Conservation (phyloP, 2,888 invertebrate species). For the Disparrhopalites patrizii region DNA sequence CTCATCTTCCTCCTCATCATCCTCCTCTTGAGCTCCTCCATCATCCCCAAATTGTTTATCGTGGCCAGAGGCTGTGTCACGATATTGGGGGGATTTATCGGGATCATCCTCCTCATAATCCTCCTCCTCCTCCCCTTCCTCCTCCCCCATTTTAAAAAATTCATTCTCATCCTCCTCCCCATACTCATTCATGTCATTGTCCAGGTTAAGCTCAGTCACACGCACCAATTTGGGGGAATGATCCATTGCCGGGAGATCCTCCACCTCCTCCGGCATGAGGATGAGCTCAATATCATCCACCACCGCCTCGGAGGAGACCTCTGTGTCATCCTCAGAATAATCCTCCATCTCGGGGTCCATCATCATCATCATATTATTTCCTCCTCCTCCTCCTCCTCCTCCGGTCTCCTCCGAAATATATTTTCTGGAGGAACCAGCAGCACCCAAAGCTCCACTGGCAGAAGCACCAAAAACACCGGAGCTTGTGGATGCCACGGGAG, state of each 20-base stretch:
- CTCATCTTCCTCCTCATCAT: conserved; percentile 9
- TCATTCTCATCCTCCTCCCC: conserved; percentile 33
- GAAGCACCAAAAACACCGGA: not conserved
- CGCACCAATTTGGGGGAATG: conserved; percentile 45
- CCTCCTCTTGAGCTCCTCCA: conserved; percentile 9
- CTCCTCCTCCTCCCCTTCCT: conserved; percentile 12
- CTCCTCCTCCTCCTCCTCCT: not conserved
- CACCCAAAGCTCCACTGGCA: not conserved
- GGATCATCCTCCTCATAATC: not conserved
- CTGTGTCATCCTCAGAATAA: conserved; percentile 40
- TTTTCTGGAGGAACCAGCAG: conserved; percentile 13
- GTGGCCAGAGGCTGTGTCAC: conserved; percentile 30
- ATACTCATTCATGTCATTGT: conserved; percentile 30
- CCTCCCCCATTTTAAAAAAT: conserved; percentile 41
- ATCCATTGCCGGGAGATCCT: conserved; percentile 36
- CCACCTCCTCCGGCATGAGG: conserved; percentile 46
- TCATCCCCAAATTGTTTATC: conserved; percentile 9
- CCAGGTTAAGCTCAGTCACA: conserved; percentile 46
- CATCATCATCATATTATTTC: not conserved
- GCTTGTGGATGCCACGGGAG: not conserved
- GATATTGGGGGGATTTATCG: not conserved
- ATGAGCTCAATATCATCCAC: conserved; percentile 48
- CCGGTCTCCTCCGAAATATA: conserved; percentile 8
- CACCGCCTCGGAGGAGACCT: conserved; percentile 47
- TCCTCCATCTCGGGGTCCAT: conserved; percentile 24